Conservation (phyloP, 1,140 invertebrate species). For the Drosophila fuyamai region DNA sequence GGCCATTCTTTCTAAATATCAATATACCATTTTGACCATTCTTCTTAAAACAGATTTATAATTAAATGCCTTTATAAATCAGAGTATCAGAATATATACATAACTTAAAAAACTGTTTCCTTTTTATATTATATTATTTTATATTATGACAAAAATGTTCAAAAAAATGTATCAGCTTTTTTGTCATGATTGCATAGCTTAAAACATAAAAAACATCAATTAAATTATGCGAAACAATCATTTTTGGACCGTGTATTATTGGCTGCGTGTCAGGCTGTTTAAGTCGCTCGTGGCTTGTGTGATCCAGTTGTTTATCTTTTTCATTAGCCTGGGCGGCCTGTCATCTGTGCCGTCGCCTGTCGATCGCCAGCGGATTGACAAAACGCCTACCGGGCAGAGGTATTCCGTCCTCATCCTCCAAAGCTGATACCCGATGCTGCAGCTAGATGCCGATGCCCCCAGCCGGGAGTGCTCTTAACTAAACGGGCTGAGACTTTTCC, state of each 20-base stretch:
- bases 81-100: too few relatives aligned
- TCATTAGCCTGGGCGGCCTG: slow-evolving; percentile 80
- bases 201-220: too few relatives aligned
- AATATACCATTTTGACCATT: too few relatives aligned
- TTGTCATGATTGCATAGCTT: too few relatives aligned
- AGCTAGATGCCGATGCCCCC: slow-evolving; percentile 27
- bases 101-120: too few relatives aligned
- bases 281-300: slow-evolving; percentile 38
- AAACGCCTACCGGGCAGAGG: slow-evolving; percentile 67
- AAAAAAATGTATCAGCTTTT: too few relatives aligned
- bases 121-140: too few relatives aligned
- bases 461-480: slow-evolving; percentile 28
- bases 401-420: slow-evolving; percentile 9
- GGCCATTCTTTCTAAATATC: not conserved
- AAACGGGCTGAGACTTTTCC: slow-evolving; percentile 69
- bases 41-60: too few relatives aligned
- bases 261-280: slow-evolving; percentile 41
- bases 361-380: slow-evolving; percentile 74
- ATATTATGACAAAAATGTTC: too few relatives aligned
- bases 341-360: slow-evolving; percentile 78
- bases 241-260: slow-evolving; percentile 8
- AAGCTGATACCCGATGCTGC: slow-evolving; percentile 19
- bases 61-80: too few relatives aligned
- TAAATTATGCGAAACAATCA: not conserved
- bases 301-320: slow-evolving; percentile 81